These are phyloP conservation scores for Anthophora plumipes DNA, from an alignment of 2,888 invertebrate species.

Conservation along the genomic window DNA sequence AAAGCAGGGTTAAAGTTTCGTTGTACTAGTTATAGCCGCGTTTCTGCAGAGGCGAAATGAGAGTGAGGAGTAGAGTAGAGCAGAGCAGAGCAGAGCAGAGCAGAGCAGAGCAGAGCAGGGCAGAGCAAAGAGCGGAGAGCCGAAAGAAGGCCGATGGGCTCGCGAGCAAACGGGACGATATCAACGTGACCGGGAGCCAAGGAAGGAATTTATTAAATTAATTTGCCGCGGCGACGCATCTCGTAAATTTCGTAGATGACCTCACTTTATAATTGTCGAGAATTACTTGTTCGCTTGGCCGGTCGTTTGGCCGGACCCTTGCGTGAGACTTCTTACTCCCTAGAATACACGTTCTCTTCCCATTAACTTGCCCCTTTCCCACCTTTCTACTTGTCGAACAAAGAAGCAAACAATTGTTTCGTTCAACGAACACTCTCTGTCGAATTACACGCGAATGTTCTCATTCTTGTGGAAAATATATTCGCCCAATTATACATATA, in stretches of 20 bases:
- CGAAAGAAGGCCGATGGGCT: constrained; percentile 52
- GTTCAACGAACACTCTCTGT: no score
- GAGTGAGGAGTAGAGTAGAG: no score
- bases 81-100: no score
- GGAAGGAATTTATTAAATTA: constrained; percentile 84
- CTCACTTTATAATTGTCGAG: constrained; percentile 84
- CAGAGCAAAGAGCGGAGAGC: not conserved
- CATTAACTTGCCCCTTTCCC: constrained; percentile 4
- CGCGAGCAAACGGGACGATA: constrained; percentile 52
- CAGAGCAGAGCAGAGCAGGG: not conserved
- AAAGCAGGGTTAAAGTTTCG: constrained; percentile 39
- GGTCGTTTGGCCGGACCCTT: constrained; percentile 34
- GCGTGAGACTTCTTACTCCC: constrained; percentile 54
- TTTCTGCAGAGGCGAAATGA: not conserved
- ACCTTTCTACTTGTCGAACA: no score
- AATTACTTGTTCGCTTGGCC: constrained; percentile 74
- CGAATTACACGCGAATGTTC: no score
- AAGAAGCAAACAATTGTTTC: no score
- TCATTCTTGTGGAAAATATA: no score
- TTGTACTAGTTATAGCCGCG: constrained; percentile 9
- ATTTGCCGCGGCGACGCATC: constrained; percentile 84
- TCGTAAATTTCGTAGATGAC: constrained; percentile 84
- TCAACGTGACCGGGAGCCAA: constrained; percentile 72
- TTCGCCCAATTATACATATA: no score
- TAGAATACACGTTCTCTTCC: constrained; percentile 53